Evolutionary conservation across 2,113 vertebrate species (phyloP).

Genomic region (Physeter macrocephalus): DNA sequence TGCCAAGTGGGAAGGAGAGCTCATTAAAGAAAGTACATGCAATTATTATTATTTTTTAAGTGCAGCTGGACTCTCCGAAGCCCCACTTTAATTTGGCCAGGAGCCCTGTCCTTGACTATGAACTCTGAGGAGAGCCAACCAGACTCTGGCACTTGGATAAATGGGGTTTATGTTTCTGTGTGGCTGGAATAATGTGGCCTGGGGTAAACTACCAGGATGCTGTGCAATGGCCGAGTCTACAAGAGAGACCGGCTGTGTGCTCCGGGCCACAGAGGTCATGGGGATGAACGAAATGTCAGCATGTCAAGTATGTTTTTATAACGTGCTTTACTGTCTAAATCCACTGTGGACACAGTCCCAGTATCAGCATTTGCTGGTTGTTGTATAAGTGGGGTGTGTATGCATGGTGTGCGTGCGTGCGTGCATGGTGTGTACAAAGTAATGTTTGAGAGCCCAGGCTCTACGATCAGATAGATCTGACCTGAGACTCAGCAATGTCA

Average conservation of each 20-base stretch:
- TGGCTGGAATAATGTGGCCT: neutral
- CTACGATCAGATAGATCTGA: neutral
- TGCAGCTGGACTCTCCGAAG: constrained; percentile 41
- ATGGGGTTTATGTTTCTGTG: neutral
- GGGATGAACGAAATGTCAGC: neutral
- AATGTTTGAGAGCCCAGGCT: neutral
- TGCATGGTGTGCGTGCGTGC: too few relatives aligned
- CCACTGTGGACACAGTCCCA: neutral
- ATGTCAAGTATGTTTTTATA: neutral
- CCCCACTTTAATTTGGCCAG: constrained; percentile 60
- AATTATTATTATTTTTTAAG: constrained; percentile 61
- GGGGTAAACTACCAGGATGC: neutral
- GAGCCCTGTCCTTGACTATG: constrained; percentile 64
- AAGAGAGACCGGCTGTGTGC: fast-evolving
- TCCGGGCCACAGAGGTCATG: neutral
- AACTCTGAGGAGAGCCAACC: constrained; percentile 47
- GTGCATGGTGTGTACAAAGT: neutral
- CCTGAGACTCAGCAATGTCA: neutral
- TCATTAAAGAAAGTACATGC: constrained; percentile 63
- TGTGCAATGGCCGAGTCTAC: fast-evolving
- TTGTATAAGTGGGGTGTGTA: neutral
- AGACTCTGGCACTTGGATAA: neutral
- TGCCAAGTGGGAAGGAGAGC: constrained; percentile 47
- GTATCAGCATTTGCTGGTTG: neutral
- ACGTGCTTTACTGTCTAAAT: neutral